phyloP scores from a whole-genome alignment of 2,888 invertebrate species.

The Mythimna ferrago region DNA sequence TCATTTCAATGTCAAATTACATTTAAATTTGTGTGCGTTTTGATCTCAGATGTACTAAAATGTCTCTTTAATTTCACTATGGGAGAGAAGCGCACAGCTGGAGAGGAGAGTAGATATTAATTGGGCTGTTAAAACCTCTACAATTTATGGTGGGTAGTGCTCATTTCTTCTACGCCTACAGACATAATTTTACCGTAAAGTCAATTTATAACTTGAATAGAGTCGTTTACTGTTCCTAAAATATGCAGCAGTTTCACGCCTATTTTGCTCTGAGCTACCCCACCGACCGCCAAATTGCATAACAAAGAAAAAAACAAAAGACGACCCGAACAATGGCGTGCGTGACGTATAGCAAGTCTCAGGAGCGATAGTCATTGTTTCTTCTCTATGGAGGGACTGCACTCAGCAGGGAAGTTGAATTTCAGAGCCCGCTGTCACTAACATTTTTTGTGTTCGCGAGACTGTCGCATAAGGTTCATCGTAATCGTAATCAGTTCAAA shows the following conservation, averaged over 20 bases:
- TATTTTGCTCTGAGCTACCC: slow-evolving; percentile 73
- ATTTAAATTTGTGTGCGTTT: slow-evolving; percentile 55
- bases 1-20: slow-evolving; percentile 38
- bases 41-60: slow-evolving; percentile 28
- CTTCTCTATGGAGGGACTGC: slow-evolving; percentile 69
- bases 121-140: slow-evolving; percentile 37
- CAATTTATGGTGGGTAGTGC: slow-evolving; percentile 25
- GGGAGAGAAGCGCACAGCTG: slow-evolving; percentile 40
- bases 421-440: slow-evolving; percentile 61
- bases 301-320: slow-evolving; percentile 82
- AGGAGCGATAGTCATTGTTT: slow-evolving; percentile 81
- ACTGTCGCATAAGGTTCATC: slow-evolving; percentile 51
- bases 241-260: slow-evolving; percentile 76
- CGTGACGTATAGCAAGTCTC: slow-evolving; percentile 80
- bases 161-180: slow-evolving; percentile 11
- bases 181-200: slow-evolving; percentile 28
- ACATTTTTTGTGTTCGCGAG: slow-evolving; percentile 26
- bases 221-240: slow-evolving; percentile 66
- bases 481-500: too few relatives aligned
- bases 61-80: slow-evolving; percentile 38
- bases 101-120: slow-evolving; percentile 29
- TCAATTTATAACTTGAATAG: slow-evolving; percentile 60
- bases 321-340: slow-evolving; percentile 78
- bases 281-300: slow-evolving; percentile 75
- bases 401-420: slow-evolving; percentile 71